Percentiles rank a stretch among this genome's conserved stretches.
phyloP scores from a whole-genome alignment of 2,797 vertebrate genomes.

The Bovichtus variegatus region DNA sequence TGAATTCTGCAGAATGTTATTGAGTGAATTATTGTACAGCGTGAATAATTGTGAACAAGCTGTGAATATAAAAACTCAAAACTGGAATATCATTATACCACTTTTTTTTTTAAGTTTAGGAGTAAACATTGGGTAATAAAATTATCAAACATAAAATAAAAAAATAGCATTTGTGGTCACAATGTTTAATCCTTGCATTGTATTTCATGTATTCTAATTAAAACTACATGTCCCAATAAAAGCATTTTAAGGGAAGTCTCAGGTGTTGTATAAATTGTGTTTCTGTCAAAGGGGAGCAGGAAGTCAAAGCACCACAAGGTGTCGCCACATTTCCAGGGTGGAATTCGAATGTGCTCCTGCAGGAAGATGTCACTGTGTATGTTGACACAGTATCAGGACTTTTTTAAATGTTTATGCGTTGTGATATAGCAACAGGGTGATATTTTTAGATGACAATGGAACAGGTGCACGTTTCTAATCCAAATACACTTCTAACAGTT shows the following conservation, averaged over 20 bases:
- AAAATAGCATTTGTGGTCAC: not conserved
- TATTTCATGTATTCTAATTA: constrained; percentile 14
- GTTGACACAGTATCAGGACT: not conserved
- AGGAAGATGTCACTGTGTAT: not conserved
- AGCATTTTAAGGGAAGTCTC: not conserved
- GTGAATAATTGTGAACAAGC: constrained; percentile 42
- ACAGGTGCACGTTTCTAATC: not conserved
- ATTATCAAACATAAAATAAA: no score
- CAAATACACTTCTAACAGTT: not conserved
- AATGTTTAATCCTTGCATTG: not conserved
- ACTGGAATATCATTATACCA: not conserved
- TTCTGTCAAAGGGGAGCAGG: not conserved
- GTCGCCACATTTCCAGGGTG: constrained; percentile 32
- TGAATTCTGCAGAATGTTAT: constrained; percentile 26
- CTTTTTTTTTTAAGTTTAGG: no score
- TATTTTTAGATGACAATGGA: not conserved
- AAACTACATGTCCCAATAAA: constrained; percentile 36
- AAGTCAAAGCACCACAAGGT: constrained; percentile 57
- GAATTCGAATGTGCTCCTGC: not conserved
- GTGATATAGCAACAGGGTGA: not conserved
- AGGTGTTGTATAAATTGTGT: not conserved
- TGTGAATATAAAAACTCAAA: constrained; percentile 41
- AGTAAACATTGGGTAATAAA: no score
- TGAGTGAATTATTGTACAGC: constrained; percentile 27
- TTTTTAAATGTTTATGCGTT: not conserved